Evolutionary conservation across 2,113 vertebrate species (phyloP), one percentile per base, ranked within the genome.

Genomic region (Psittacula cyanocephala): DNA sequence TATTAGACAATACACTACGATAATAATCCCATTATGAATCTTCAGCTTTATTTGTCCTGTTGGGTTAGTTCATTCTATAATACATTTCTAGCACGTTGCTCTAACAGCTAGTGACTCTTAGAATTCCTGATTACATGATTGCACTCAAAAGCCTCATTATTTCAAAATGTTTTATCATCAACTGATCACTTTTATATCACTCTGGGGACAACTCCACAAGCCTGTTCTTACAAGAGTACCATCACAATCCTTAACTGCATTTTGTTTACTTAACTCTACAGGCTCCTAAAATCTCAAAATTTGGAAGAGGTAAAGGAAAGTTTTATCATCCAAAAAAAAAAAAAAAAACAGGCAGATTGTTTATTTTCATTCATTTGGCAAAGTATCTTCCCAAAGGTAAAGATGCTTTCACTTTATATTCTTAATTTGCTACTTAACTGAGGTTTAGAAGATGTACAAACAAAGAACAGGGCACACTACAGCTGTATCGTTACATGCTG

Each of bases 121-220:
- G 67, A 89, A 88, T 78, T 92, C 43, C 47, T 80, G 80, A 94
- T 91, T 65, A 83, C 55, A 81, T 64, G 27, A 87, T 86, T 93
- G 65, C 35, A 74, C 88, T 86, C 92, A 88, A 78, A 94, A 89
- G 89, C 71, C 81, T 84, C 88, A 91, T 96, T 93, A 91, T 84
- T 93, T 92, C 89, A 78, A 92, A 91, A 49, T 37, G 63, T 81
- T 95, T 95, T 88, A 93, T 74, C 83, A 47, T 87, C 72, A 91
- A 18, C 71, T 94, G 79, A 84, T 93, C 0, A 0, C 67, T 90
- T 96, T 96, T 86, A 82, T 78, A 71, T 57, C 31, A 6, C 76
- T 89, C 81, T 81, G 8, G 64, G 92, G 69, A 86, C 72, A 91
- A 57, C 19, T 72, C 22, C 62, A 68, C 31, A 78, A 95, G 80